Evolutionary conservation across 2,113 vertebrate genomes (phyloP).

Genomic region (Tauraco erythrolophus): DNA sequence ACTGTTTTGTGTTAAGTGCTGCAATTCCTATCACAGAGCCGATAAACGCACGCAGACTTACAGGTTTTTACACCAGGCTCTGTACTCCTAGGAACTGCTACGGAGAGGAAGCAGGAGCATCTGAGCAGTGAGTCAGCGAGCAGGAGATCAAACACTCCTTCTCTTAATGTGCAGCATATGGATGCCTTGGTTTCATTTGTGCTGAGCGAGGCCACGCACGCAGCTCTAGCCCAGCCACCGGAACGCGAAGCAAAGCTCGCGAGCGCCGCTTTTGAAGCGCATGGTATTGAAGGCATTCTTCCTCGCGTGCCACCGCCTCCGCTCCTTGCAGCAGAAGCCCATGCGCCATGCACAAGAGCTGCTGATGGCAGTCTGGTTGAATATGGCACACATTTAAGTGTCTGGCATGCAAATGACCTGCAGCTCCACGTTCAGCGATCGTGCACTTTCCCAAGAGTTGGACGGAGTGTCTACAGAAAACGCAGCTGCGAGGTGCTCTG

Average conservation of each 20-base stretch:
- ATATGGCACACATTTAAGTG: not conserved
- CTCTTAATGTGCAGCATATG: conserved; percentile 41
- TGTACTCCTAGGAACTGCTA: not conserved
- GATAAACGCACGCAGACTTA: not conserved
- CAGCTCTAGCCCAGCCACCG: not conserved
- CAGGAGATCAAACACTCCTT: conserved; percentile 18
- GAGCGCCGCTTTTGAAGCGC: not conserved
- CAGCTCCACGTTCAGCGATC: not conserved
- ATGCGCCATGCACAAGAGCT: not conserved
- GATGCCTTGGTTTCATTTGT: conserved; percentile 54
- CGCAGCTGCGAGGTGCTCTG: not conserved
- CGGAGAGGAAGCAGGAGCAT: not conserved
- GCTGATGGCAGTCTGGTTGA: not conserved
- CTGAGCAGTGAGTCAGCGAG: not conserved
- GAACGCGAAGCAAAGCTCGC: accelerated
- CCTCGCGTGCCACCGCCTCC: not conserved
- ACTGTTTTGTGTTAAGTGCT: not conserved
- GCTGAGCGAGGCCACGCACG: not conserved
- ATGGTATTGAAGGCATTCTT: not conserved
- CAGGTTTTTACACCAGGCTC: not conserved
- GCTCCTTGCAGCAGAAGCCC: not conserved
- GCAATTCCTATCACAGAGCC: not conserved
- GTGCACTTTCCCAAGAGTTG: not conserved
- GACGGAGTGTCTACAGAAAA: not conserved
- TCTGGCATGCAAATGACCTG: not conserved